Evolutionary conservation across 2,797 vertebrate genomes (phyloP).

Genomic region (Chelonia mydas): DNA sequence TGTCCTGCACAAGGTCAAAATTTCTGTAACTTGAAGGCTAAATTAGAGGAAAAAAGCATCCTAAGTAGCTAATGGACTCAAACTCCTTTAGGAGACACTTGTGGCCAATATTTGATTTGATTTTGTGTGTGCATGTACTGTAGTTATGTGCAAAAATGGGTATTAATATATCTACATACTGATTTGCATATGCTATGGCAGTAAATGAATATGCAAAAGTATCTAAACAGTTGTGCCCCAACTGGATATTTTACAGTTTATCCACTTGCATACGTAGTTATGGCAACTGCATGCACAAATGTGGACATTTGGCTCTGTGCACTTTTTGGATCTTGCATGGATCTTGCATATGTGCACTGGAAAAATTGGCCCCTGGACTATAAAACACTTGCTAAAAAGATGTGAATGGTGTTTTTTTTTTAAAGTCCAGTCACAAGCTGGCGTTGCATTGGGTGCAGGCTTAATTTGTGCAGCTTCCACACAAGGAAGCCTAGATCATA

Average conservation of each 20-base stretch:
- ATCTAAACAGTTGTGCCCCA: background rate
- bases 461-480: background rate
- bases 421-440: rapidly evolving
- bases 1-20: background rate
- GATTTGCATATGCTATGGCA: background rate
- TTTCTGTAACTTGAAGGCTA: background rate
- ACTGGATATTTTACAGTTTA: background rate
- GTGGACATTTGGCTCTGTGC: background rate
- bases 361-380: background rate
- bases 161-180: background rate
- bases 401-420: background rate
- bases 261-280: background rate
- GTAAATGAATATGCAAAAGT: background rate
- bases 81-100: background rate
- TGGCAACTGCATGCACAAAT: background rate
- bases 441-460: background rate
- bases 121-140: background rate
- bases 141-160: background rate
- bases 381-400: background rate
- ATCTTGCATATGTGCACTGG: background rate
- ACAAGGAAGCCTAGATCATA: background rate
- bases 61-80: background rate
- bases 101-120: background rate
- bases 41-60: background rate
- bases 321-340: background rate